phyloP scores from a whole-genome alignment of 2,888 invertebrate species.

The Limnephilus lunatus region DNA sequence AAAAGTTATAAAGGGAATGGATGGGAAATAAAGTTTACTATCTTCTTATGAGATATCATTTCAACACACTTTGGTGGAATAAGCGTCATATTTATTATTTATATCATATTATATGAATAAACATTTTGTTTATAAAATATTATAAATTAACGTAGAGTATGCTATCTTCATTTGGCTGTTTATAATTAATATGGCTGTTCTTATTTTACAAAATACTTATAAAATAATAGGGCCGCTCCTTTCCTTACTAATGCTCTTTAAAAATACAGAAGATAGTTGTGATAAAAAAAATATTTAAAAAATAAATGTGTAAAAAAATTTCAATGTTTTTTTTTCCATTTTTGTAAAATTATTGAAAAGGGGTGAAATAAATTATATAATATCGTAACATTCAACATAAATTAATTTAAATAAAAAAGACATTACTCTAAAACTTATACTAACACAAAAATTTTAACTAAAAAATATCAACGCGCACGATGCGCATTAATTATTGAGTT shows the following conservation, averaged over 20 bases:
- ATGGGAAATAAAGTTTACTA: no score
- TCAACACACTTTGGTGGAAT: slow-evolving; percentile 38
- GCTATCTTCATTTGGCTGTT: neutral
- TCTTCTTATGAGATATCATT: neutral
- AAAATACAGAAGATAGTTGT: neutral
- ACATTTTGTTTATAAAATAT: neutral
- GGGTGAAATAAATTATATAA: slow-evolving; percentile 42
- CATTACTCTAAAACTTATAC: neutral
- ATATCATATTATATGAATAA: slow-evolving; percentile 3
- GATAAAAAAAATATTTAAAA: neutral
- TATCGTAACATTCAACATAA: slow-evolving; percentile 40
- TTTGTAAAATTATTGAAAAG: slow-evolving; percentile 6
- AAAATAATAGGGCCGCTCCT: neutral
- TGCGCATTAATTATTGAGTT: neutral
- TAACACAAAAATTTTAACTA: slow-evolving; percentile 1
- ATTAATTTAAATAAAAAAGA: slow-evolving; percentile 9
- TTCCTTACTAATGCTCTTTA: neutral
- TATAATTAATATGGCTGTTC: neutral
- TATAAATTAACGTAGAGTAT: neutral
- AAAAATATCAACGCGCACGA: neutral
- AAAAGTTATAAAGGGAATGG: no score
- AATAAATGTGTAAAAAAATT: neutral
- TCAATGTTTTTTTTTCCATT: neutral
- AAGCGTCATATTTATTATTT: slow-evolving; percentile 11
- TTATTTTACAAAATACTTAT: neutral